Conservation (phyloP, 1,140 invertebrate genomes). For the Drosophila gunungcola region DNA sequence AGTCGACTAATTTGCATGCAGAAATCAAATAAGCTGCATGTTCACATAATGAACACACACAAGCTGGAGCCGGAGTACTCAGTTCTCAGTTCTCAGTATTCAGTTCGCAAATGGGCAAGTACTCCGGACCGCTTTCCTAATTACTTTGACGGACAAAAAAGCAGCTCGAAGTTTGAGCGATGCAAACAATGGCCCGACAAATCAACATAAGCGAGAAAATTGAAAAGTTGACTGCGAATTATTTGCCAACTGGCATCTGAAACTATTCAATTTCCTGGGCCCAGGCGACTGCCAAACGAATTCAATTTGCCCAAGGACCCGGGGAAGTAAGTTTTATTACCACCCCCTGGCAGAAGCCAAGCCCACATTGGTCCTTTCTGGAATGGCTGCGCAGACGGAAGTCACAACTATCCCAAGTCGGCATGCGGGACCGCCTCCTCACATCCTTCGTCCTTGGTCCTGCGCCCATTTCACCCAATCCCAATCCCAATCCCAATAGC, state of each 20-base stretch:
- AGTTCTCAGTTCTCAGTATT: neutral
- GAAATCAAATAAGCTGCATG: slow-evolving; percentile 79
- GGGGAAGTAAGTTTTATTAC: slow-evolving; percentile 64
- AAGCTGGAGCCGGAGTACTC: slow-evolving; percentile 1
- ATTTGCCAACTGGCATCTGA: slow-evolving; percentile 75
- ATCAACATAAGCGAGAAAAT: slow-evolving; percentile 75
- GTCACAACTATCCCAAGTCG: slow-evolving; percentile 80
- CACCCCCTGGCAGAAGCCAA: slow-evolving; percentile 55
- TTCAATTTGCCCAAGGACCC: slow-evolving; percentile 55
- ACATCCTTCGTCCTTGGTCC: neutral
- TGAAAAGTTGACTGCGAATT: slow-evolving; percentile 64
- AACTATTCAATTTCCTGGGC: slow-evolving; percentile 79
- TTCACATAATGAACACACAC: slow-evolving; percentile 70
- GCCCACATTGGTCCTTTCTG: slow-evolving; percentile 49
- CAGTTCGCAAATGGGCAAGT: slow-evolving; percentile 43
- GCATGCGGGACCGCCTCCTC: slow-evolving; percentile 35
- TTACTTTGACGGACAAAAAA: slow-evolving; percentile 84
- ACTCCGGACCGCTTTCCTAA: slow-evolving; percentile 63
- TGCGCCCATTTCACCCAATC: slow-evolving; percentile 1
- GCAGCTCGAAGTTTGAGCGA: slow-evolving; percentile 60
- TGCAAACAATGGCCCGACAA: slow-evolving; percentile 70
- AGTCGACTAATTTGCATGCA: slow-evolving; percentile 80
- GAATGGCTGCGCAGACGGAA: slow-evolving; percentile 65
- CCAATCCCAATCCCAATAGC: slow-evolving; percentile 20
- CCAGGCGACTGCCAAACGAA: slow-evolving; percentile 45